phyloP scores from a whole-genome alignment of 2,888 invertebrate genomes.

The Eupithecia pulchellata region DNA sequence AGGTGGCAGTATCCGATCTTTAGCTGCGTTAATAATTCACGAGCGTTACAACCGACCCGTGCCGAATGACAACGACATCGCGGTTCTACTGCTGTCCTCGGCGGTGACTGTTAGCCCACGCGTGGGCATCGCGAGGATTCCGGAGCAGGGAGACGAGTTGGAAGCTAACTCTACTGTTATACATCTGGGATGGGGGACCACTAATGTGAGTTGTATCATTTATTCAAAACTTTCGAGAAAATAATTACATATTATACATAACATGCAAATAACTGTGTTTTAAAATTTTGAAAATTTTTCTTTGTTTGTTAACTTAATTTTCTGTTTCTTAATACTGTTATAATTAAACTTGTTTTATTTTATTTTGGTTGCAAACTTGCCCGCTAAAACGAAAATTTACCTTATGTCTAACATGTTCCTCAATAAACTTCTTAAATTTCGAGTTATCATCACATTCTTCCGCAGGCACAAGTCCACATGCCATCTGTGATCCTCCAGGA shows the following conservation, averaged over 20 bases:
- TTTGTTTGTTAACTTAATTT: no score
- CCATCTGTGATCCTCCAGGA: constrained; percentile 56
- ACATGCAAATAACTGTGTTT: no score
- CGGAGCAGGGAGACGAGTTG: constrained; percentile 50
- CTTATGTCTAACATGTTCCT: no score
- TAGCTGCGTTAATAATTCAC: constrained; percentile 60
- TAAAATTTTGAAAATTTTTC: no score
- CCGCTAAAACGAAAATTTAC: no score
- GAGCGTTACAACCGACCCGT: constrained; percentile 56
- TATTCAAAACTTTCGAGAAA: no score
- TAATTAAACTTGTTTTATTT: no score
- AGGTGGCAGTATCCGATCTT: constrained; percentile 60
- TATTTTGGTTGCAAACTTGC: no score
- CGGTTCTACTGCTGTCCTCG: constrained; percentile 57
- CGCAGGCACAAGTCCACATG: constrained; percentile 15
- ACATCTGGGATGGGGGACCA: constrained; percentile 70
- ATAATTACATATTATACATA: no score
- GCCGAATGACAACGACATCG: constrained; percentile 64
- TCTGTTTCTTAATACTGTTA: no score
- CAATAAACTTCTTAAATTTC: no score
- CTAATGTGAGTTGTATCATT: constrained; percentile 53
- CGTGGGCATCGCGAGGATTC: constrained; percentile 51
- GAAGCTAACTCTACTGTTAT: constrained; percentile 56
- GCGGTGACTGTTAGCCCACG: constrained; percentile 43
- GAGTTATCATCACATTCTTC: no score